phyloP scores from a whole-genome alignment of 2,113 vertebrate species.

The Psittacara wagleri region DNA sequence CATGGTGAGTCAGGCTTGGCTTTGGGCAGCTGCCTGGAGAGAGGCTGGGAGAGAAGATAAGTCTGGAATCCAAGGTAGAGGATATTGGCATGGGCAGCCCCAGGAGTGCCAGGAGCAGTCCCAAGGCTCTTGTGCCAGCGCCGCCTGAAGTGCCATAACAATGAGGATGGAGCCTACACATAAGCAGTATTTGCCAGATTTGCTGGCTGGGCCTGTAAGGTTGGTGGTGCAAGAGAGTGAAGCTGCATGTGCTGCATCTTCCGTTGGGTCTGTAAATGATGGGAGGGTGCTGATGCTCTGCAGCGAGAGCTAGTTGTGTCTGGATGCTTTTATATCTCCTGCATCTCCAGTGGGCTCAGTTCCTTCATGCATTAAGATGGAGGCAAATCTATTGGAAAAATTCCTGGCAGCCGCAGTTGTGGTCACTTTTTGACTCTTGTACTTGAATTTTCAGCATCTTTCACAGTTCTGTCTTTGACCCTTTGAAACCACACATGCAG shows the following conservation, averaged over 20 bases:
- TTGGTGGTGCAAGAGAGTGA: neutral
- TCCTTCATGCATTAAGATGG: neutral
- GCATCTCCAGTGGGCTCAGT: accelerated
- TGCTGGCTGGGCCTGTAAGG: neutral
- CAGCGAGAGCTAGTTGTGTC: neutral
- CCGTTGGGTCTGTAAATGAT: accelerated
- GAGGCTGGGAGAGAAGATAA: neutral
- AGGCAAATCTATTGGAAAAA: neutral
- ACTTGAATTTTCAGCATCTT: neutral
- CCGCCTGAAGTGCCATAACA: neutral
- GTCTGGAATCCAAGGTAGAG: neutral
- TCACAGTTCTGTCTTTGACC: neutral
- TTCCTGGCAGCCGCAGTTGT: neutral
- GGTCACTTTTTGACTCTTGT: neutral
- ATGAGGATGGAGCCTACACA: neutral
- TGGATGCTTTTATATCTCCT: neutral
- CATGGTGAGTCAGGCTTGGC: slow-evolving; percentile 6
- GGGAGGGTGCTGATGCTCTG: neutral
- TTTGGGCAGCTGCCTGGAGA: neutral
- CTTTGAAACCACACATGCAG: neutral
- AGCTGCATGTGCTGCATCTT: accelerated
- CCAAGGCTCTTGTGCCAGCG: accelerated
- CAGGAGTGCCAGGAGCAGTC: neutral
- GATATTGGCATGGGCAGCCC: neutral
- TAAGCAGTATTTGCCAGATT: neutral